phyloP scores from a whole-genome alignment of 2,113 vertebrate species.

The Toxotes chatareus region DNA sequence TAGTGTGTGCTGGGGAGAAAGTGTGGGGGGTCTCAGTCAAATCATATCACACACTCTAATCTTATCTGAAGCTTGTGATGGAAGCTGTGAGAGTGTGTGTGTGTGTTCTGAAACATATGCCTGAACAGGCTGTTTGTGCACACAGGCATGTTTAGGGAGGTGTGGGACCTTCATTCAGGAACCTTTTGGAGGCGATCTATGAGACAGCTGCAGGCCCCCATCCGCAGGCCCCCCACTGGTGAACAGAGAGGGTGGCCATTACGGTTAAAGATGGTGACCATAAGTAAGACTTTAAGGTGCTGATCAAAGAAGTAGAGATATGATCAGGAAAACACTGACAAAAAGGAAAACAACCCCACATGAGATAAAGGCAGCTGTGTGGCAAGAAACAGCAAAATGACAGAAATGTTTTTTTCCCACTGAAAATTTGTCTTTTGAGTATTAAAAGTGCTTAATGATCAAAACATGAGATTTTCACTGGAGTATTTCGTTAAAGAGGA shows the following conservation, averaged over 20 bases:
- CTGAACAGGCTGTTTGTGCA: slow-evolving; percentile 48
- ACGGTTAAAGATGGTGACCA: slow-evolving; percentile 1
- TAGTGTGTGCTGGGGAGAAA: slow-evolving; percentile 13
- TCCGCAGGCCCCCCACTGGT: slow-evolving; percentile 18
- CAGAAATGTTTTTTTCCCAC: not conserved
- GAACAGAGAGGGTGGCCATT: slow-evolving; percentile 38
- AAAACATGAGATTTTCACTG: not conserved
- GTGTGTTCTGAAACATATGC: slow-evolving; percentile 50
- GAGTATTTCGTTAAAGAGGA: not conserved
- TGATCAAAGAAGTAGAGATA: slow-evolving; percentile 22
- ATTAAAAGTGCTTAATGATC: not conserved
- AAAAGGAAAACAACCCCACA: not conserved
- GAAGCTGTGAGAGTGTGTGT: slow-evolving; percentile 50
- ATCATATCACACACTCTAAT: slow-evolving; percentile 58
- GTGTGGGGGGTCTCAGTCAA: slow-evolving; percentile 46
- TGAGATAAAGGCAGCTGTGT: not conserved
- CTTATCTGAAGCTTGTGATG: slow-evolving; percentile 57
- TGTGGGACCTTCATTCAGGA: slow-evolving; percentile 43
- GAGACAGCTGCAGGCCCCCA: slow-evolving; percentile 69
- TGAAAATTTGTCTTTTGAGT: not conserved
- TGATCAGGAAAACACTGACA: slow-evolving; percentile 12
- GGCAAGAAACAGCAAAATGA: not conserved
- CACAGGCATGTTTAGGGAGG: slow-evolving; percentile 43
- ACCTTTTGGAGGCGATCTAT: slow-evolving; percentile 59
- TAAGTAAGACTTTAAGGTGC: slow-evolving; percentile 16